Evolutionary conservation across 2,888 invertebrate species (phyloP).

Genomic region (Atethmia centrago): DNA sequence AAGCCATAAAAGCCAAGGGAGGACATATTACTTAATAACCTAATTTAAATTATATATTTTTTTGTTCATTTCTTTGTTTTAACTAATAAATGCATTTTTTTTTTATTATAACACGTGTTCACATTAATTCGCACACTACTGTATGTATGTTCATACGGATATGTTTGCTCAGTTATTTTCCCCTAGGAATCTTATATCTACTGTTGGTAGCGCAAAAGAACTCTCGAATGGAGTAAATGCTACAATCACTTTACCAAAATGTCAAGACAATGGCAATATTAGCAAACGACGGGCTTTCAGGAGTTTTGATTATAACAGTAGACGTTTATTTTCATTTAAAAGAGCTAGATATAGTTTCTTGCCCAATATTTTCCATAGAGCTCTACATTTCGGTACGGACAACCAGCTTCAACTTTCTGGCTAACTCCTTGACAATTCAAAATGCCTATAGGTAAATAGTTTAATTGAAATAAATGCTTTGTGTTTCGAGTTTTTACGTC

Average conservation of each 20-base stretch:
- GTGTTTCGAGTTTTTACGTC: background rate
- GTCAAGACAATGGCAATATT: background rate
- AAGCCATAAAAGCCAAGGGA: too few species aligned
- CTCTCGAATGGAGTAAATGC: background rate
- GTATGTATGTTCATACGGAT: background rate
- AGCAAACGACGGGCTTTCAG: background rate
- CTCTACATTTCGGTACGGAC: background rate
- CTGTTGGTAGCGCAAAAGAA: background rate
- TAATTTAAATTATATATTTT: too few species aligned
- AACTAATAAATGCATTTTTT: too few species aligned
- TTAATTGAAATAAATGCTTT: slow-evolving; percentile 3
- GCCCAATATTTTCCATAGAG: background rate
- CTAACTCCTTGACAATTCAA: background rate
- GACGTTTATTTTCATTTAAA: background rate
- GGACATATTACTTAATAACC: too few species aligned
- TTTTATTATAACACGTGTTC: too few species aligned
- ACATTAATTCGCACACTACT: too few species aligned
- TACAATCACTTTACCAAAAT: slow-evolving; percentile 9
- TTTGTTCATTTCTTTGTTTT: too few species aligned
- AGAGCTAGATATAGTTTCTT: background rate
- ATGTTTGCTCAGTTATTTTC: slow-evolving; percentile 6
- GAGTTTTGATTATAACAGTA: background rate
- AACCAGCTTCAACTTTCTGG: background rate
- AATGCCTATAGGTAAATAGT: background rate
- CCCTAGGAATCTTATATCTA: background rate